Evolutionary conservation across 2,797 vertebrate species (phyloP), one percentile per base, ranked within the genome.

Genomic region (Mormyrus proboscirostris): DNA sequence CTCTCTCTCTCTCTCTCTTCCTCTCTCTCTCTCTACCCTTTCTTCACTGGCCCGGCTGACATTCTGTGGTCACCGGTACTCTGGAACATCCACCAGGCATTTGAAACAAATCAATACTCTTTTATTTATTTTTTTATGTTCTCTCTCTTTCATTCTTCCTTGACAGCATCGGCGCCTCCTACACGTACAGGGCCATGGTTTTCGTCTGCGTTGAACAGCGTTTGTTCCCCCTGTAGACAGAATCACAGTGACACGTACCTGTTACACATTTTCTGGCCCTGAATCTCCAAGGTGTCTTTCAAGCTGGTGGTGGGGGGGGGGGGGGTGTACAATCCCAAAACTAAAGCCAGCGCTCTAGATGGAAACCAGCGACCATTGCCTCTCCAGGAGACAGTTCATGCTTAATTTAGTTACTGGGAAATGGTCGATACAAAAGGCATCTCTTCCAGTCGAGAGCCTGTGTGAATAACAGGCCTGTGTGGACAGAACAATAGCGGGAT

Each of bases 1-100:
- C 88, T 90, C 59, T 4, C 91, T 89, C 33, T 89, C 86, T 47
- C 88, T 90, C 59, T 3, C 91, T 90, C 86, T n/a, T 83, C 90
- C 89, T 65, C 87, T 84, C 33, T 41, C 33, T 16, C 87, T 16
- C 88, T 90, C 62, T 14, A 25, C 12, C 38, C 38, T 65, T 25
- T 51, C 22, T 51, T 44, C 49, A 16, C n/a, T 33, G 14, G 38
- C 14, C 22, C 47, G 41, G 19, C 65, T 50, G 22, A 16, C 57
- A 25, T 62, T 41, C 65, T 79, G 25, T 50, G 86, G 89, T 55
- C 7, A 33, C 88, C 89, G 57, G 55, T 38, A 62, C 88, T 83
- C 44, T 59, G 57, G 79, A 89, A 84, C 44, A 51, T 84, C 49
- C 79, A 62, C 55, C 41, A 89, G 82, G 47, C 88, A 44, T 53